Evolutionary conservation across 2,888 invertebrate species (phyloP), one percentile per base, ranked within the genome.

Genomic region (Cheilosia scutellata): DNA sequence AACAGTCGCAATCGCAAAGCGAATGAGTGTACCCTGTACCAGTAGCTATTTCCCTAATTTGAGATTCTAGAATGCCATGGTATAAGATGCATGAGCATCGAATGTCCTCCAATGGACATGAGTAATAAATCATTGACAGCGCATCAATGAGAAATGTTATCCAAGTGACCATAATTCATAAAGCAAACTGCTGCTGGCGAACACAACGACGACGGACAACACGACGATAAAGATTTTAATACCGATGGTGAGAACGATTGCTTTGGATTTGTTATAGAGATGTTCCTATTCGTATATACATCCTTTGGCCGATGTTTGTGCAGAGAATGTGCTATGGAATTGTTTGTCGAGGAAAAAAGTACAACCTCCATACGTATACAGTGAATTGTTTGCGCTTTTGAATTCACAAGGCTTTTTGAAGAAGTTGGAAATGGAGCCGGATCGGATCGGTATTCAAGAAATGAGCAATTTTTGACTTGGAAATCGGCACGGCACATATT

Each of bases 101-200:
- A 53, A 66, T 77, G 71, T 72, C 62, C 77, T 77, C 58, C 71
- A 42, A 37, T 77, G 82, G 77, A 77, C 77, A 65, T 77, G 71
- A 27, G 65, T 40, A 76, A 82, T 82, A 77, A 82, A 82, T 82
- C 82, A 82, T 82, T 82, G 77, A 82, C 82, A 72, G 65, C 33
- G 37, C 37, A 4, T 37, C 37, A 72, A 40, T 33, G 42, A 72
- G 58, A 65, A 79, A 72, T 72, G 49, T 79, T 79, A 72, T 79
- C 58, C 70, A 58, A 65, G 57, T 58, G 82, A 66, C 60, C 60
- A 82, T 82, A 77, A 82, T 82, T 82, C 77, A 82, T 82, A 71
- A 82, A 40, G 53, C 82, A 71, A 65, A 77, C 47, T 47, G 7
- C 82, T 82, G 65, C 60, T 66, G 65, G 77, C 55, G 42, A 55